These are phyloP conservation scores for Girardinichthys multiradiatus DNA, from an alignment of 2,113 vertebrate species.

Conservation along the genomic window DNA sequence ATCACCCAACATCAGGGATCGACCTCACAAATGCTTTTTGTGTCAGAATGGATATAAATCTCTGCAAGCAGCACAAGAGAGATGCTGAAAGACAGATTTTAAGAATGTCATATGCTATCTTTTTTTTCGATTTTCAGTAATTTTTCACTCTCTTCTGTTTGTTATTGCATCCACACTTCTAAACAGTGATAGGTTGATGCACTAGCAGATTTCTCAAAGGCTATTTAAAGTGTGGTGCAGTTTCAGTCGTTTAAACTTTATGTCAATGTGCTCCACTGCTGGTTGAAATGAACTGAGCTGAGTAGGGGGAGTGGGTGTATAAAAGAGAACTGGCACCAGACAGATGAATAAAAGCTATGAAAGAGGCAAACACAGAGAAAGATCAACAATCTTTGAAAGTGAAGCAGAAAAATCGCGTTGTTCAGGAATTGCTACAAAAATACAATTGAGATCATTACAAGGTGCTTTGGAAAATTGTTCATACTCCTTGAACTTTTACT, in stretches of 20 bases:
- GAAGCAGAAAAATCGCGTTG: background rate
- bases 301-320: background rate
- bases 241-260: conserved; percentile 1
- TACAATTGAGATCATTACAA: background rate
- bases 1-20: conserved; percentile 1
- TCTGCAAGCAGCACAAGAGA: background rate
- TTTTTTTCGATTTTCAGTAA: no score
- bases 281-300: background rate
- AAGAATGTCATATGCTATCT: no score
- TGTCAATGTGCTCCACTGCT: background rate
- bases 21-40: background rate
- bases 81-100: background rate
- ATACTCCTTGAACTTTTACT: no score
- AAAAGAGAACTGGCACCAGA: background rate
- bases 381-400: background rate
- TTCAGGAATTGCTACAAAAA: background rate
- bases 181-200: background rate
- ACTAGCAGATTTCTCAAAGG: background rate
- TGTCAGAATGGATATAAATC: background rate
- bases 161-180: background rate
- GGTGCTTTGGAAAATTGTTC: no score
- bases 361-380: background rate
- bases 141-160: background rate
- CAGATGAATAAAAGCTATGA: background rate
- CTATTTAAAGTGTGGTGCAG: background rate